phyloP scores from a whole-genome alignment of 64 coral and sea anemone genomes.

The Pocillopora damicornis region DNA sequence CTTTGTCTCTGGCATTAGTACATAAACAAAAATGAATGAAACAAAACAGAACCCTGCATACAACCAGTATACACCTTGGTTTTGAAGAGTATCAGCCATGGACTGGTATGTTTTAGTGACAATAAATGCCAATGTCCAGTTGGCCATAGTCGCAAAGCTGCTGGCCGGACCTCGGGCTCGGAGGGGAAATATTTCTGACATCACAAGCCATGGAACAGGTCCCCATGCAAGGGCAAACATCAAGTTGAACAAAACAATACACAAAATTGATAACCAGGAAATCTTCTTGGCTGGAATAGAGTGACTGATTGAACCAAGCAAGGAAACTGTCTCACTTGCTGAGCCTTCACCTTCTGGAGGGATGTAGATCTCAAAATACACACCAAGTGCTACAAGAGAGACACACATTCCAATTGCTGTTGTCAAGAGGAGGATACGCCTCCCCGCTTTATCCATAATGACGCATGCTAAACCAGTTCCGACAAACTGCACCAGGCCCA shows the following conservation, averaged over 20 bases:
- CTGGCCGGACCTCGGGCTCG: conserved; percentile 55
- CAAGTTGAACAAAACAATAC: conserved; percentile 67
- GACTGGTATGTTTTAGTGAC: conserved; percentile 43
- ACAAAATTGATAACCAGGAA: conserved; percentile 77
- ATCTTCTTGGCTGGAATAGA: conserved; percentile 55
- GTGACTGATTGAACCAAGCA: conserved; percentile 45
- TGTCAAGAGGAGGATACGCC: conserved; percentile 63
- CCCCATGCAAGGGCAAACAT: conserved; percentile 69
- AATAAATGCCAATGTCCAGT: conserved; percentile 62
- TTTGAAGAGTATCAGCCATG: conserved; percentile 43
- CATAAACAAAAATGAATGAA: conserved; percentile 66
- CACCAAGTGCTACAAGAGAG: conserved; percentile 52
- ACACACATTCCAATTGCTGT: conserved; percentile 64
- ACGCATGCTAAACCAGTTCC: conserved; percentile 67
- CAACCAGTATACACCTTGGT: conserved; percentile 74
- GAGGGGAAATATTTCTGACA: conserved; percentile 87
- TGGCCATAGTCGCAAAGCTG: conserved; percentile 59
- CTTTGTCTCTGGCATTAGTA: conserved; percentile 77
- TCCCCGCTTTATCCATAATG: conserved; percentile 78
- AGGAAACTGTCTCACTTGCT: conserved; percentile 26
- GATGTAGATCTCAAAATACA: conserved; percentile 73
- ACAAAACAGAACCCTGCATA: conserved; percentile 65
- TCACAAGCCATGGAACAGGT: conserved; percentile 82
- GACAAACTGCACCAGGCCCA: conserved; percentile 74
- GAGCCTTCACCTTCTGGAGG: conserved; percentile 19